Conservation (phyloP, 2,888 invertebrate species). For the Bruchidius siliquastri region DNA sequence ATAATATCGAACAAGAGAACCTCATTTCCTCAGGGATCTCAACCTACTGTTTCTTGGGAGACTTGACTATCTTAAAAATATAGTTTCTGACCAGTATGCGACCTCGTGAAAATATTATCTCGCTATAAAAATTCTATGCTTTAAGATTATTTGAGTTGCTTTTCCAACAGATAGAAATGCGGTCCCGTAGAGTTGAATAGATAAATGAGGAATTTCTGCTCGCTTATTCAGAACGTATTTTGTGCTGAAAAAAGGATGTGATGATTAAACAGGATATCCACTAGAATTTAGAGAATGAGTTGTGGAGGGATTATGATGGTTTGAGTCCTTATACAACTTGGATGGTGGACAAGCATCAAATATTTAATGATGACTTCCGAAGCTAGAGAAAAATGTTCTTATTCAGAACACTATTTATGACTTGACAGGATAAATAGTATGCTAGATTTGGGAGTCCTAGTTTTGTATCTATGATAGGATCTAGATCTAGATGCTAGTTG, state of each 20-base stretch:
- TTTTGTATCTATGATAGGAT: too few relatives aligned
- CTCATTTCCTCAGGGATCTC: slow-evolving; percentile 42
- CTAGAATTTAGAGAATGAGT: too few relatives aligned
- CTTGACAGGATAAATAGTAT: too few relatives aligned
- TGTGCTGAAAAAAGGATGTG: background rate
- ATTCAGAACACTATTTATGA: too few relatives aligned
- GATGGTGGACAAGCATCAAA: too few relatives aligned
- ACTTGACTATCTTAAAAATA: slow-evolving; percentile 38
- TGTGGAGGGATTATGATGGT: too few relatives aligned
- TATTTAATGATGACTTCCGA: too few relatives aligned
- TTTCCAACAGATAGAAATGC: background rate
- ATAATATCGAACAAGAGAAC: slow-evolving; percentile 41
- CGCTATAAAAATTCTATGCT: slow-evolving; percentile 21
- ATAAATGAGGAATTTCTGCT: background rate
- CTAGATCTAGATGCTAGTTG: too few relatives aligned
- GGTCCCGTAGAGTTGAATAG: background rate
- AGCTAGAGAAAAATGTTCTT: too few relatives aligned
- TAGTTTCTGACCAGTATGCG: slow-evolving; percentile 40
- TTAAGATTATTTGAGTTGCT: background rate
- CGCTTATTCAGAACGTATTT: background rate
- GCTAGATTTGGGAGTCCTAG: too few relatives aligned
- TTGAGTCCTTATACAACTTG: too few relatives aligned
- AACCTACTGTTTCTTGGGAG: slow-evolving; percentile 38
- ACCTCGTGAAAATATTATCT: slow-evolving; percentile 41
- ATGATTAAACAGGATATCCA: background rate